Evolutionary conservation across 2,888 invertebrate species (phyloP).

Genomic region (Phalera bucephala): DNA sequence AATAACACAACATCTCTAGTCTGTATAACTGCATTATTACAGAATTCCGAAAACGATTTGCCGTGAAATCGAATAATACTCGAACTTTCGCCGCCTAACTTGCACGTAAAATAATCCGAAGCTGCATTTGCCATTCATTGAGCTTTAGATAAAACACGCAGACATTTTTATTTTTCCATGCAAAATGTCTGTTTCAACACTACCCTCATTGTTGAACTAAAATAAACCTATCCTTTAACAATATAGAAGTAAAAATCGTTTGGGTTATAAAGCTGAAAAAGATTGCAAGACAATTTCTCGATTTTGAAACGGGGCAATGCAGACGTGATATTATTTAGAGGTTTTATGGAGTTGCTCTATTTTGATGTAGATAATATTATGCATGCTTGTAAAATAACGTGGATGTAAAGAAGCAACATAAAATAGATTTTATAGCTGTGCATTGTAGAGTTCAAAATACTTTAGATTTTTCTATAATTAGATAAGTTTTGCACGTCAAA

Average conservation of each 20-base stretch:
- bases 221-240: slow-evolving; percentile 13
- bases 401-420: too few relatives aligned
- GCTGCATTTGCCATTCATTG: slow-evolving; percentile 54
- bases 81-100: slow-evolving; percentile 23
- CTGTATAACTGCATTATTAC: too few relatives aligned
- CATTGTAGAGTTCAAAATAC: too few relatives aligned
- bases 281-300: slow-evolving; percentile 41
- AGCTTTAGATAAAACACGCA: slow-evolving; percentile 47
- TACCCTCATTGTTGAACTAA: slow-evolving; percentile 10
- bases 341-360: slow-evolving; percentile 10
- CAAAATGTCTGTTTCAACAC: slow-evolving; percentile 41
- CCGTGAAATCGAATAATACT: slow-evolving; percentile 23
- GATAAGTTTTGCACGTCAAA: too few relatives aligned
- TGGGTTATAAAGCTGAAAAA: slow-evolving; percentile 11
- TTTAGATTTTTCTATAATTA: too few relatives aligned
- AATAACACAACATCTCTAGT: too few relatives aligned
- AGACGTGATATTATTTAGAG: slow-evolving; percentile 24
- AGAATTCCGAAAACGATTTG: slow-evolving; percentile 15
- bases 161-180: slow-evolving; percentile 50
- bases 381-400: too few relatives aligned
- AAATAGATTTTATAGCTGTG: too few relatives aligned
- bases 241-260: slow-evolving; percentile 20
- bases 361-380: too few relatives aligned
- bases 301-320: slow-evolving; percentile 27
- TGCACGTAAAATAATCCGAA: slow-evolving; percentile 45